Evolutionary conservation across 2,888 invertebrate species (phyloP).

Genomic region (Scaptomyza cyrtandrae): DNA sequence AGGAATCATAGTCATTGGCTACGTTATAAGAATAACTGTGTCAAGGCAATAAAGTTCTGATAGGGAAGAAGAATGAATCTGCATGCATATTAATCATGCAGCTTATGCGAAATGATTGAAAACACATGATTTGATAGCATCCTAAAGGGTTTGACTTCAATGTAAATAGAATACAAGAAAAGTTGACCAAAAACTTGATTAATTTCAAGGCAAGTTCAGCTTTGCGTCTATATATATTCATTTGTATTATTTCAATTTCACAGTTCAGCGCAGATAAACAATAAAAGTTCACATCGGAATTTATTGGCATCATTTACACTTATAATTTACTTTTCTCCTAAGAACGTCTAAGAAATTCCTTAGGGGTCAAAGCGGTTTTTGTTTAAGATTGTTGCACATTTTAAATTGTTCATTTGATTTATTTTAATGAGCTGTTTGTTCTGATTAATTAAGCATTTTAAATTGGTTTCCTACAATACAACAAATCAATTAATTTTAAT

Average conservation of each 20-base stretch:
- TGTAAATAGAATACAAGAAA: slow-evolving; percentile 11
- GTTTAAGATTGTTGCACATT: slow-evolving; percentile 6
- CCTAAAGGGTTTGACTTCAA: slow-evolving; percentile 13
- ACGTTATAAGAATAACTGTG: slow-evolving; percentile 45
- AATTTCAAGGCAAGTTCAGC: slow-evolving; percentile 12
- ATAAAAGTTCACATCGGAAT: slow-evolving; percentile 21
- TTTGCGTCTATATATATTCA: slow-evolving; percentile 10
- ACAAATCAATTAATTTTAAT: not conserved
- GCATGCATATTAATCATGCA: slow-evolving; percentile 65
- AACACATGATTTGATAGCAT: slow-evolving; percentile 45
- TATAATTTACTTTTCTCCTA: slow-evolving; percentile 20
- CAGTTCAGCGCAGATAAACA: slow-evolving; percentile 28
- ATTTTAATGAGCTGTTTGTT: not conserved
- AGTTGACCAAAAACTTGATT: slow-evolving; percentile 6
- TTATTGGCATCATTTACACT: slow-evolving; percentile 28
- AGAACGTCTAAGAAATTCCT: slow-evolving; percentile 11
- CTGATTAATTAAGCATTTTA: not conserved
- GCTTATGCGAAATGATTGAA: slow-evolving; percentile 72
- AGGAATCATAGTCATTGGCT: slow-evolving; percentile 35
- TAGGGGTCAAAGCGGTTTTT: not conserved
- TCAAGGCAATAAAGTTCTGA: slow-evolving; percentile 58
- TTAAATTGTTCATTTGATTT: not conserved
- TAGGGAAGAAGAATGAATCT: slow-evolving; percentile 16
- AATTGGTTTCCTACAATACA: not conserved
- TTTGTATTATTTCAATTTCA: slow-evolving; percentile 31